Evolutionary conservation across 2,888 invertebrate genomes (phyloP).

Genomic region (Folsomia candida): DNA sequence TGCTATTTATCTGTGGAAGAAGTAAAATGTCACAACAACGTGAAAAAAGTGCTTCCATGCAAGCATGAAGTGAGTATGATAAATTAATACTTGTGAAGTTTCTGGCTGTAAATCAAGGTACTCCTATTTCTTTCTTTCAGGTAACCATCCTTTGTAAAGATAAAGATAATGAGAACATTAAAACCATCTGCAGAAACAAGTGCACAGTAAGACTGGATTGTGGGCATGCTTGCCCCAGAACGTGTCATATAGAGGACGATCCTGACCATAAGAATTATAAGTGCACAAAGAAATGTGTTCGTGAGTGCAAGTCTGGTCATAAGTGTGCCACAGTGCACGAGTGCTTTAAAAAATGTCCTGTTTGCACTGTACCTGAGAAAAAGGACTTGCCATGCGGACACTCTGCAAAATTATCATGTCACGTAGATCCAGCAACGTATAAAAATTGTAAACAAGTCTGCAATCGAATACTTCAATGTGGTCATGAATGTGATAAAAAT

Average conservation of each 20-base stretch:
- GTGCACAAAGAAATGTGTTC: constrained; percentile 39
- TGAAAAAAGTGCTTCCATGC: constrained; percentile 29
- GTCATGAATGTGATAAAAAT: constrained; percentile 17
- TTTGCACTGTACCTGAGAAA: constrained; percentile 28
- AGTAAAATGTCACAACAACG: constrained; percentile 25
- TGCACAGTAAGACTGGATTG: constrained; percentile 56
- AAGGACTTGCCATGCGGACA: constrained; percentile 50
- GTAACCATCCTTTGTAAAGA: background rate
- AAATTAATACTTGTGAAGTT: background rate
- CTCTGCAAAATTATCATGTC: constrained; percentile 36
- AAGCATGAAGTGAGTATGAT: constrained; percentile 31
- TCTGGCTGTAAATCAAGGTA: background rate
- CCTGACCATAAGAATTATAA: constrained; percentile 58
- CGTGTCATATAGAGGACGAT: constrained; percentile 63
- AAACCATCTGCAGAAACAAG: constrained; percentile 23
- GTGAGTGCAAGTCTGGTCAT: constrained; percentile 32
- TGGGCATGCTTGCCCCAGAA: constrained; percentile 63
- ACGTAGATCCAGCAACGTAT: background rate
- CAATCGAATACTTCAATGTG: constrained; percentile 8
- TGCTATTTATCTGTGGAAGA: constrained; percentile 24
- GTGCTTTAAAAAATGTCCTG: constrained; percentile 32
- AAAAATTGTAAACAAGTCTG: constrained; percentile 10
- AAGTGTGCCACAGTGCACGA: constrained; percentile 29
- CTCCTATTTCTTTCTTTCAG: background rate
- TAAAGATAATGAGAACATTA: background rate